Evolutionary conservation across 2,797 vertebrate genomes (phyloP).

Genomic region (Anguilla marmorata): DNA sequence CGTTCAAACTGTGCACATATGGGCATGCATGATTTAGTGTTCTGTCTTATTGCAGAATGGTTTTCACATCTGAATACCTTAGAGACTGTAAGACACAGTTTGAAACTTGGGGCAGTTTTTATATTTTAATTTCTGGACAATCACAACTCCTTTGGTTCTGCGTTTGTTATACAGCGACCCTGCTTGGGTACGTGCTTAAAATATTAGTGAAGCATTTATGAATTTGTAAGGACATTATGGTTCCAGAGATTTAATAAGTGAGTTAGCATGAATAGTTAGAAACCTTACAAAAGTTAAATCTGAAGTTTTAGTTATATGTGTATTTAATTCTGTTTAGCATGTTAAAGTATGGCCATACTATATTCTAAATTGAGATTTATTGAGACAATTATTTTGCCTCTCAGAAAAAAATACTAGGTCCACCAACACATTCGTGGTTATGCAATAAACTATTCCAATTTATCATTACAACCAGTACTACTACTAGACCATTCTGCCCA

Average conservation of each 20-base stretch:
- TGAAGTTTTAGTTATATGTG: not conserved
- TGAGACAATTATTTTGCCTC: not conserved
- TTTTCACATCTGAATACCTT: not conserved
- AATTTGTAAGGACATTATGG: not conserved
- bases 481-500: not conserved
- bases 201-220: not conserved
- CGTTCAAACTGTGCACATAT: not conserved
- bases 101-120: not conserved
- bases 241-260: not conserved
- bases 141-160: not conserved
- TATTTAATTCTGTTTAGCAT: not conserved
- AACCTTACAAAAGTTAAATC: not conserved
- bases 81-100: not conserved
- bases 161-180: not conserved
- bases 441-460: not conserved
- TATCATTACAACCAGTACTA: not conserved
- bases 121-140: not conserved
- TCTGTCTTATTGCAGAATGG: not conserved
- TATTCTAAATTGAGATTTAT: not conserved
- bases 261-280: not conserved
- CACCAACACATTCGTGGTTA: conserved; percentile 4
- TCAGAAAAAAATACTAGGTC: not conserved
- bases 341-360: not conserved
- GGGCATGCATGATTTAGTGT: not conserved
- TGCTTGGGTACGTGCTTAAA: not conserved